Base-by-base conservation (phyloP, 1,140 invertebrate genomes). In the Ostrea edulis region DNA sequence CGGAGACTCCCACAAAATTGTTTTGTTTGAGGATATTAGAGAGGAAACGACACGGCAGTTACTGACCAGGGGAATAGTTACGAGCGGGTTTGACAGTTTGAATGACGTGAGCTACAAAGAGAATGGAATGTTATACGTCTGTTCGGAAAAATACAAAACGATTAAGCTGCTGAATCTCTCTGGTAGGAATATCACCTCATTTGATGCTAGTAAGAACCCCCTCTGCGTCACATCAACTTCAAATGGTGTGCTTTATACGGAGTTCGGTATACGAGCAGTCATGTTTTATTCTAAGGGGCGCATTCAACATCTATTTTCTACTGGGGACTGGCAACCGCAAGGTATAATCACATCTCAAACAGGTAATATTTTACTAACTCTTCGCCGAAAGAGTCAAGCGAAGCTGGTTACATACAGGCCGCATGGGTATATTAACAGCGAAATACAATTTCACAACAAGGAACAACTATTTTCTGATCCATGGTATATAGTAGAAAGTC, bases 171-270 rank as follows among this genome's bases (percentile, higher is more conserved):
- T 77, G 8, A 14, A 77, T 35, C 25, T 29, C 29, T 77, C 68
- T 77, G 68, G 68, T 9, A 14, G 8, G 12, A 25, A 25, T 29
- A 29, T 25, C 8, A 25, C 35, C 29, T 29, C 68, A 14, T 77
- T 77, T 29, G 11, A 77, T 22, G 68, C 9, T 12, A 29, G 22
- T 25, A 77, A 9, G 29, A 77, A 25, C 12, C 68, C 68, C 0
- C 29, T 77, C 9, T 77, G 68, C 29, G 9, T 77, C 8, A 77
- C 25, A 11, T 25, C 68, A 3, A 29, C 22, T 77, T 77, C 68
- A 29, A 77, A 77, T 35, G 68, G 68, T 77, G 68, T 77, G 25
- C 68, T 77, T 25, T 77, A 77, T 77, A 77, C 68, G 29, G 68
- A 77, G 29, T 77, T 77, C 29, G 68, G 68, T 0, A 77, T 77